phyloP scores from a whole-genome alignment of 2,797 vertebrate species.

The Myoxocephalus aenaeus region DNA sequence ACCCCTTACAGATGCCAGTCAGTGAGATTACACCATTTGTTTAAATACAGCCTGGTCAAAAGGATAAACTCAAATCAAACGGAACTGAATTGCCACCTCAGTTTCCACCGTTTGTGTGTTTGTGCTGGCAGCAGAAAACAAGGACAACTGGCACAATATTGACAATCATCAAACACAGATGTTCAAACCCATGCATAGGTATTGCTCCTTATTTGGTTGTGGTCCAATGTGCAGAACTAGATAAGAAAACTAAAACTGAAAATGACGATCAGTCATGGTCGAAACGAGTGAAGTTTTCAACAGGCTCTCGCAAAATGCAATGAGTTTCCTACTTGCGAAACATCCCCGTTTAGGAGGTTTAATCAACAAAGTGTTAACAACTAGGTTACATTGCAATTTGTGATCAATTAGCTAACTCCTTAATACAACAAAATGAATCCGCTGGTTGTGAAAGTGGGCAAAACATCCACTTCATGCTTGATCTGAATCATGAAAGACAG shows the following conservation, averaged over 20 bases:
- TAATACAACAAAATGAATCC: neutral
- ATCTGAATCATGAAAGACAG: conserved; percentile 28
- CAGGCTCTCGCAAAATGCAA: neutral
- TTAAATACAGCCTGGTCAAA: conserved; percentile 76
- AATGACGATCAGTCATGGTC: conserved; percentile 29
- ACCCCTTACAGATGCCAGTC: conserved; percentile 58
- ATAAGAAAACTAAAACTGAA: conserved; percentile 57
- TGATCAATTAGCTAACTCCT: neutral
- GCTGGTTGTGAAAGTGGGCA: conserved; percentile 12
- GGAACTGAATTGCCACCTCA: conserved; percentile 53
- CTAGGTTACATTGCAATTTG: conserved; percentile 3
- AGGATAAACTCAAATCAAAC: conserved; percentile 77
- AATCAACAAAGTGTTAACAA: conserved; percentile 18
- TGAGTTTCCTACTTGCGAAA: neutral
- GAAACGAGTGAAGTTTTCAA: conserved; percentile 19
- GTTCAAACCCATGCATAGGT: conserved; percentile 81
- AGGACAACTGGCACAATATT: conserved; percentile 74
- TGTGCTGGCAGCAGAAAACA: conserved; percentile 70
- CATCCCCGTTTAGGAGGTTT: neutral
- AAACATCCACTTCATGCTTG: neutral
- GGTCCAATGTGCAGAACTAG: conserved; percentile 65
- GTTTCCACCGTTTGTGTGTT: conserved; percentile 67
- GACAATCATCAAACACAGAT: conserved; percentile 83
- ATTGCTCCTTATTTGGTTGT: conserved; percentile 67
- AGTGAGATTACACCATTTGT: conserved; percentile 70